Evolutionary conservation across 1,140 invertebrate species (phyloP).

Genomic region (Cherax quadricarinatus): DNA sequence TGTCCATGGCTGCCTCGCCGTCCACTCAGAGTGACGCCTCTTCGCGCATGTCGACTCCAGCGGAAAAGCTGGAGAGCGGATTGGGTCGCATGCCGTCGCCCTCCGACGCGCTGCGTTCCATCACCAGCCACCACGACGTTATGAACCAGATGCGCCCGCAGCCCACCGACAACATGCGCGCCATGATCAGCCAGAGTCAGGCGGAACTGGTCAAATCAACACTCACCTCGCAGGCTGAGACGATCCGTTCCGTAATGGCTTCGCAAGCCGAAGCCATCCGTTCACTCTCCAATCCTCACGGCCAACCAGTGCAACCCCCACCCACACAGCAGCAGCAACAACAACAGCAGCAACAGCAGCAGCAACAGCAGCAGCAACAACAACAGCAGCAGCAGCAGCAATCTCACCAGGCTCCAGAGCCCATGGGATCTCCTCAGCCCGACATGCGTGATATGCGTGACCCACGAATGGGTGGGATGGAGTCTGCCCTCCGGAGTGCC

Average conservation of each 20-base stretch:
- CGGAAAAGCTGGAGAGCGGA: conserved; percentile 72
- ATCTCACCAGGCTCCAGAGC: conserved; percentile 68
- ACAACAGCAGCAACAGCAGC: conserved; percentile 79
- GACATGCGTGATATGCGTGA: conserved; percentile 73
- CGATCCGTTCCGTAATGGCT: conserved; percentile 71
- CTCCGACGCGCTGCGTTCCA: conserved; percentile 72
- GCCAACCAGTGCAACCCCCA: conserved; percentile 85
- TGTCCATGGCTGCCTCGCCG: conserved; percentile 73
- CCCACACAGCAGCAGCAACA: conserved; percentile 78
- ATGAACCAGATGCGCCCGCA: conserved; percentile 74
- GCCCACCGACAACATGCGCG: conserved; percentile 72
- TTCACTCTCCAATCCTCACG: conserved; percentile 79
- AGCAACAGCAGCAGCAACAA: conserved; percentile 76
- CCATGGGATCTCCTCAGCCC: conserved; percentile 72
- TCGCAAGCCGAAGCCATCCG: conserved; percentile 72
- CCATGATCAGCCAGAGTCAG: conserved; percentile 74
- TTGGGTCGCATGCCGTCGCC: conserved; percentile 73
- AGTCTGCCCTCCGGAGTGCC: conserved; percentile 87
- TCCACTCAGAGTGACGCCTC: conserved; percentile 73
- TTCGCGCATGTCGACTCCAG: conserved; percentile 74
- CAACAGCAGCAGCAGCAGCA: conserved; percentile 77
- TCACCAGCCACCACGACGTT: conserved; percentile 71
- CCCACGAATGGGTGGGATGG: conserved; percentile 80
- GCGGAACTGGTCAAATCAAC: conserved; percentile 74
- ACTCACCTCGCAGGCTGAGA: conserved; percentile 72